Conservation (phyloP, 2,888 invertebrate genomes). For the Cataglyphis rosenhaueri region DNA sequence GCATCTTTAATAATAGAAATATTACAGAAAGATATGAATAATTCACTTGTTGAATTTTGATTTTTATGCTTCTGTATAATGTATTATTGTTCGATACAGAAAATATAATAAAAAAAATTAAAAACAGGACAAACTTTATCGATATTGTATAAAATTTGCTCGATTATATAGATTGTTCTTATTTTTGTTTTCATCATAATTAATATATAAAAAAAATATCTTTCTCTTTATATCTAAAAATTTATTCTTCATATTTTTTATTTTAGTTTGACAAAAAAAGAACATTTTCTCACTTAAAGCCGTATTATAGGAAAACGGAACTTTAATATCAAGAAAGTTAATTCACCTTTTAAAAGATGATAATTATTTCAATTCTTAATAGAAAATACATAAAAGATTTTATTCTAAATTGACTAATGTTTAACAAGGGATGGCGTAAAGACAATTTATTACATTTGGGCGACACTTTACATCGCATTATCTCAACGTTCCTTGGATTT, state of each 20-base stretch:
- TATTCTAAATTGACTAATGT: constrained; percentile 19
- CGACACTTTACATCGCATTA: constrained; percentile 36
- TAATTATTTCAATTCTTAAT: constrained; percentile 22
- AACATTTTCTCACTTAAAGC: constrained; percentile 27
- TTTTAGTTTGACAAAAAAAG: neutral
- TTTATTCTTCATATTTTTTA: neutral
- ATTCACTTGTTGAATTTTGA: constrained; percentile 3
- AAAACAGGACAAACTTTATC: neutral
- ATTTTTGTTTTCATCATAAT: neutral
- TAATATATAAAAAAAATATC: neutral
- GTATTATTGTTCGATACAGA: neutral
- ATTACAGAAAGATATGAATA: constrained; percentile 4
- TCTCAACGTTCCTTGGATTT: constrained; percentile 19
- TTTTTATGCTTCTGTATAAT: constrained; percentile 28
- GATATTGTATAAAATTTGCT: neutral
- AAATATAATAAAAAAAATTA: neutral
- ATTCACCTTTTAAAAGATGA: constrained; percentile 23
- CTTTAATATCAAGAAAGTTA: constrained; percentile 28
- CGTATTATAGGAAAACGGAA: constrained; percentile 31
- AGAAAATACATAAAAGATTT: constrained; percentile 28
- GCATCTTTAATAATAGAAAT: neutral
- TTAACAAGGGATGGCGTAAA: constrained; percentile 20
- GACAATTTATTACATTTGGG: constrained; percentile 39
- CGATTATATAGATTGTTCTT: constrained; percentile 1
- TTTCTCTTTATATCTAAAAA: constrained; percentile 8